Conservation (phyloP, 2,797 vertebrate genomes). For the Acrocephalus scirpaceus region DNA sequence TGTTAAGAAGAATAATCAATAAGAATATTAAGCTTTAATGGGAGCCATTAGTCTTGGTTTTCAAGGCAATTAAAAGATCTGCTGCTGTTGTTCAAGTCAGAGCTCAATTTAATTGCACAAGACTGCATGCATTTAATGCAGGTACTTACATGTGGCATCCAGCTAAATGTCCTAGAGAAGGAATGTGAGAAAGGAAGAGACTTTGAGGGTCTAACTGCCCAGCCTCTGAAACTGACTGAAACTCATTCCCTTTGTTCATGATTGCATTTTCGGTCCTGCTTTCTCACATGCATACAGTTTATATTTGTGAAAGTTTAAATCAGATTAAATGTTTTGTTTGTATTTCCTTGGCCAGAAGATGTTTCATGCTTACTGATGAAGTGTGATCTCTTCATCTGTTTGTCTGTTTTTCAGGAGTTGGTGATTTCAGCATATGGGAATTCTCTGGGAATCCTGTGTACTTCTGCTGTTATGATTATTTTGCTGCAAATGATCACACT, state of each 20-base stretch:
- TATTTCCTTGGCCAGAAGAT: not conserved
- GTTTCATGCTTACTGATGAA: not conserved
- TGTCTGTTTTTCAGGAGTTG: constrained; percentile 82
- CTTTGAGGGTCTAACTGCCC: not conserved
- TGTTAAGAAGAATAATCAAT: not conserved
- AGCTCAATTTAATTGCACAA: not conserved
- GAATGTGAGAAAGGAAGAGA: constrained; percentile 8
- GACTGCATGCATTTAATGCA: not conserved
- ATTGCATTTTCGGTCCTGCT: not conserved
- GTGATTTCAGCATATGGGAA: constrained; percentile 97
- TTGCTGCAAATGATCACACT: constrained; percentile 90
- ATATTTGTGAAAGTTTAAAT: not conserved
- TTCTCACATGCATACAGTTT: not conserved
- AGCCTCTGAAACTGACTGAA: not conserved
- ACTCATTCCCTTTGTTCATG: not conserved
- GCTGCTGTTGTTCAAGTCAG: not conserved
- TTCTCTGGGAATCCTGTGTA: constrained; percentile 97
- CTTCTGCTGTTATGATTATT: constrained; percentile 95
- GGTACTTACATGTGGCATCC: not conserved
- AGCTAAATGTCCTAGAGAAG: not conserved
- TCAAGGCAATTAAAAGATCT: not conserved
- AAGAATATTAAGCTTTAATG: not conserved
- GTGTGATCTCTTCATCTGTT: not conserved
- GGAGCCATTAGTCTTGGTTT: not conserved
- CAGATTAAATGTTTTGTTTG: not conserved